These are phyloP conservation scores for Cotesia congregata DNA, from an alignment of 2,888 invertebrate species.

Conservation along the genomic window DNA sequence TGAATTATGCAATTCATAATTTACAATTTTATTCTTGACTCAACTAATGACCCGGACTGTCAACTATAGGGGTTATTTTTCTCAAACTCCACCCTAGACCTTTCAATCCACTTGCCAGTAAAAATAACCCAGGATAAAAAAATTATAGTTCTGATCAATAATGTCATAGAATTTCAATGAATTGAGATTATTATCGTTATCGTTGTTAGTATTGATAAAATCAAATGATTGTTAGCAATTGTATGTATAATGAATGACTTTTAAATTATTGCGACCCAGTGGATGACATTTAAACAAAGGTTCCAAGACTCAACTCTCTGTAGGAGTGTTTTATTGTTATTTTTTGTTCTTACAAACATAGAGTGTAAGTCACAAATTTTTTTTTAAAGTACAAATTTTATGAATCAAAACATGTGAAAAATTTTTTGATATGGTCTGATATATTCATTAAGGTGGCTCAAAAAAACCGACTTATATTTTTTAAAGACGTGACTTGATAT, in stretches of 20 bases:
- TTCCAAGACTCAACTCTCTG: constrained; percentile 42
- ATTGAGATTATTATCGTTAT: constrained; percentile 18
- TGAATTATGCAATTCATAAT: background rate
- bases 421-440: too few relatives aligned
- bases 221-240: constrained; percentile 26
- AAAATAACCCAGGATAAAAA: background rate
- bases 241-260: background rate
- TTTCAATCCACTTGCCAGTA: background rate
- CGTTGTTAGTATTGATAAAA: constrained; percentile 30
- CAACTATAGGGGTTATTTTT: constrained; percentile 50
- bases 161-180: constrained; percentile 30
- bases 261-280: too few relatives aligned
- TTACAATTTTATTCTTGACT: background rate
- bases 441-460: too few relatives aligned
- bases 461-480: too few relatives aligned
- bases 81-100: constrained; percentile 1
- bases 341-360: constrained; percentile 30
- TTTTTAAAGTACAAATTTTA: background rate
- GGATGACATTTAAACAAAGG: constrained; percentile 65
- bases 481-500: too few relatives aligned
- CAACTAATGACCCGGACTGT: constrained; percentile 59
- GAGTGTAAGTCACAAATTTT: constrained; percentile 39
- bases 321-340: constrained; percentile 32
- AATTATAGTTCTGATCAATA: background rate
- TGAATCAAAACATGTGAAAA: too few relatives aligned